Evolutionary conservation across 2,888 invertebrate species (phyloP), one percentile per base, ranked within the genome.

Genomic region (Herminia tarsipennalis): DNA sequence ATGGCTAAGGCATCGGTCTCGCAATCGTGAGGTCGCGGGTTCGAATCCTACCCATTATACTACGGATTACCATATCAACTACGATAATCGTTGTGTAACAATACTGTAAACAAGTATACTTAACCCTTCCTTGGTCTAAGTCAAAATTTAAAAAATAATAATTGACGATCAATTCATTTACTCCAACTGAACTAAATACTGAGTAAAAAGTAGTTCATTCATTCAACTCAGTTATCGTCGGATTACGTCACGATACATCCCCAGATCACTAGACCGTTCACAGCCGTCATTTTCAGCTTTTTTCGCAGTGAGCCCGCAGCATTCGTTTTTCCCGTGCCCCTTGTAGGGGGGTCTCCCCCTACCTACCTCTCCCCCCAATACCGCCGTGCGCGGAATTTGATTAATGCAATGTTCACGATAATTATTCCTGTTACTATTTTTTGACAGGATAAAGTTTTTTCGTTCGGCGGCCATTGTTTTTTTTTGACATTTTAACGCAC

Each of bases 351-450:
- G 42, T 13, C 20, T 8, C 60, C 59, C 54, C 45, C 53, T 36
- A 52, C 56, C 59, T 59, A 71, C 78, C 78, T 76, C 77, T n/a
- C 70, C 76, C 78, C 78, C 81, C 80, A 85, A 90, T 90, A 88
- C 86, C 81, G 60, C 86, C 83, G 85, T 86, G 88, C 86, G 81
- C 86, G 84, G 90, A 89, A 91, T 91, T 89, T 91, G 90, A 91
- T 91, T 91, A 91, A 91, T 91, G 90, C 90, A 89, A 90, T 91
- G 90, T 87, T 86, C 88, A 78, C 86, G 83, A 90, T 91, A 89
- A 91, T 90, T 90, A 91, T 89, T 90, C 89, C 81, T 83, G 88
- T 86, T 86, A 88, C 88, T 86, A 88, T 89, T 88, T 88, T 88
- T 89, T 87, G 89, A 88, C 88, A 86, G 85, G 76, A 73, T 78